phyloP scores from a whole-genome alignment of 2,797 vertebrate genomes.

The Cryptoblepharus egeriae region DNA sequence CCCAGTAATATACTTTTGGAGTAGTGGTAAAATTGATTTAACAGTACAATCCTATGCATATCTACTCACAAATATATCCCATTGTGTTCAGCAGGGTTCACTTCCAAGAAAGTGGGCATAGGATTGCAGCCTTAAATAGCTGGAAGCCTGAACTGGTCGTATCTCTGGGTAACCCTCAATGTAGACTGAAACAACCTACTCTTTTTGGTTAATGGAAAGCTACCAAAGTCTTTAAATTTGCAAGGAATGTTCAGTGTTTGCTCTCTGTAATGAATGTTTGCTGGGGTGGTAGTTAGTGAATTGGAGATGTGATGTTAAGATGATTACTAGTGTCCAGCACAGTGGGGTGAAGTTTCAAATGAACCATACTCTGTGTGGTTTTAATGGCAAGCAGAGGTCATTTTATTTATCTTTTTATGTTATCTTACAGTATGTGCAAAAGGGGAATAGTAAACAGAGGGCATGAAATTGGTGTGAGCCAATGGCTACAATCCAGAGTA shows the following conservation, averaged over 20 bases:
- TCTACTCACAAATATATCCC: not conserved
- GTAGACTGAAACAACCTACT: constrained; percentile 17
- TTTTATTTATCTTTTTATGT: not conserved
- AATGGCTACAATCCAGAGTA: too few relatives aligned
- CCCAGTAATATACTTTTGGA: too few relatives aligned
- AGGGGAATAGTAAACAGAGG: not conserved
- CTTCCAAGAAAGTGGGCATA: not conserved
- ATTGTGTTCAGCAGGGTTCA: not conserved
- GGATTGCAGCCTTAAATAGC: constrained; percentile 34
- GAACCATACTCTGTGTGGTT: not conserved
- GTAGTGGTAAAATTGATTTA: too few relatives aligned
- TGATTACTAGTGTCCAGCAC: not conserved
- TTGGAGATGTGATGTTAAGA: not conserved
- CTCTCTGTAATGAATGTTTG: not conserved
- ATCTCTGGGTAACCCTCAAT: constrained; percentile 61
- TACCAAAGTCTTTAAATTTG: constrained; percentile 12
- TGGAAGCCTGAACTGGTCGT: constrained; percentile 58
- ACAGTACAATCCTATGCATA: too few relatives aligned
- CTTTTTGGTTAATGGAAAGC: not conserved
- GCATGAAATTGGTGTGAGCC: not conserved
- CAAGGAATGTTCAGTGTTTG: constrained; percentile 23
- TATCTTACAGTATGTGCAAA: not conserved
- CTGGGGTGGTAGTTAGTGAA: constrained; percentile 20
- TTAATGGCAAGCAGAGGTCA: not conserved
- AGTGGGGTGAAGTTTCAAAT: not conserved